Evolutionary conservation across 2,888 invertebrate species (phyloP).

Genomic region (Philereme transversata): DNA sequence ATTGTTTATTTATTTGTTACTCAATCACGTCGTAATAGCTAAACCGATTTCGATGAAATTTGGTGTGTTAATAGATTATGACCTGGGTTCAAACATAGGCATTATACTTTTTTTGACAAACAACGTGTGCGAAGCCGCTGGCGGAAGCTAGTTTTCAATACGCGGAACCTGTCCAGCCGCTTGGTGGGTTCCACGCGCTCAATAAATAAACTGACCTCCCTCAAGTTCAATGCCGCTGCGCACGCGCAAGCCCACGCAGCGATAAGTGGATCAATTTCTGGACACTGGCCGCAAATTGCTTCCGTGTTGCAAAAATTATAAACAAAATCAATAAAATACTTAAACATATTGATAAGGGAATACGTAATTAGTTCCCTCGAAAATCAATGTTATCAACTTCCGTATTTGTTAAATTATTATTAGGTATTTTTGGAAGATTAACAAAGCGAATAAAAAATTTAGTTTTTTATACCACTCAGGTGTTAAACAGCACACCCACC

Average conservation of each 20-base stretch:
- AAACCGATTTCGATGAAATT: too few relatives aligned
- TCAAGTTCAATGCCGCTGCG: slow-evolving; percentile 40
- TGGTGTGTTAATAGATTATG: too few relatives aligned
- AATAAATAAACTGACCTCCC: slow-evolving; percentile 39
- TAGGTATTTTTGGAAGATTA: neutral
- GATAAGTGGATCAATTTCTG: slow-evolving; percentile 23
- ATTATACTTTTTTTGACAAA: too few relatives aligned
- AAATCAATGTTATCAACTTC: slow-evolving; percentile 8
- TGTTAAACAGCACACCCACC: too few relatives aligned
- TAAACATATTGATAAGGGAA: neutral
- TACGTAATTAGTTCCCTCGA: neutral
- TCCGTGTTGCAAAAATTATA: slow-evolving; percentile 14
- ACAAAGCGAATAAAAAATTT: too few relatives aligned
- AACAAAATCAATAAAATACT: neutral
- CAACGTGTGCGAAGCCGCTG: neutral
- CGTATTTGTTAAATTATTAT: slow-evolving; percentile 2
- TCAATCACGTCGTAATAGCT: too few relatives aligned
- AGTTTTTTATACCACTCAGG: too few relatives aligned
- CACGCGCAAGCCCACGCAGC: slow-evolving; percentile 21
- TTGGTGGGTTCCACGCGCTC: slow-evolving; percentile 18
- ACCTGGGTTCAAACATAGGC: too few relatives aligned
- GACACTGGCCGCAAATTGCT: slow-evolving; percentile 2
- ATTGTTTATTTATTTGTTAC: too few relatives aligned
- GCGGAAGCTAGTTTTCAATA: slow-evolving; percentile 5
- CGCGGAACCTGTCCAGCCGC: slow-evolving; percentile 26